Percentiles rank a stretch among this genome's conserved stretches.
These are phyloP conservation scores for Synergus itoensis DNA, from an alignment of 2,888 invertebrate species.

Conservation along the genomic window DNA sequence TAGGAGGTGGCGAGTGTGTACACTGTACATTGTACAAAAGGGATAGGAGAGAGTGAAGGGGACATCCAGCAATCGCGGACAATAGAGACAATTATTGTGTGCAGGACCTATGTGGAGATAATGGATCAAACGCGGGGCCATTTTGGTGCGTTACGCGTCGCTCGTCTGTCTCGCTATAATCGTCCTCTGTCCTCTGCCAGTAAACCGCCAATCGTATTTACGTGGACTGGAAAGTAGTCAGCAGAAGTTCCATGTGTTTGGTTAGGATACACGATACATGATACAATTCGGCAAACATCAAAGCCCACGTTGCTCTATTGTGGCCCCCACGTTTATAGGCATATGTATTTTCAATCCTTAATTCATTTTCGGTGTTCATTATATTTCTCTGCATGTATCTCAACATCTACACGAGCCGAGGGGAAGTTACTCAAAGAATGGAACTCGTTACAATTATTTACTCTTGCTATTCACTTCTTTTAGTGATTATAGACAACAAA, in stretches of 20 bases:
- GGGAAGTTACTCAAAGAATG: no score
- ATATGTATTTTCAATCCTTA: slow-evolving; percentile 10
- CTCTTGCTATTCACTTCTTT: background rate
- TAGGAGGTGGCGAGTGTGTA: slow-evolving; percentile 50
- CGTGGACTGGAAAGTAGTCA: slow-evolving; percentile 33
- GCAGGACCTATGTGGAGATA: slow-evolving; percentile 59
- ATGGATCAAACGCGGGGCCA: slow-evolving; percentile 62
- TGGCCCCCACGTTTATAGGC: slow-evolving; percentile 4
- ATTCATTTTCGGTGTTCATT: slow-evolving; percentile 21
- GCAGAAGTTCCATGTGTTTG: slow-evolving; percentile 4
- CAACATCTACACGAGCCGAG: background rate
- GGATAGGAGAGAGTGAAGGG: slow-evolving; percentile 47
- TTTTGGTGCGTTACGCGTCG: slow-evolving; percentile 52
- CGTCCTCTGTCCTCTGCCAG: slow-evolving; percentile 26
- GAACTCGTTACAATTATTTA: background rate
- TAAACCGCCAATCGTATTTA: slow-evolving; percentile 40
- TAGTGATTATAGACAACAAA: background rate
- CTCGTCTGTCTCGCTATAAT: slow-evolving; percentile 32
- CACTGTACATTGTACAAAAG: slow-evolving; percentile 43
- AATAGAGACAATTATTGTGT: slow-evolving; percentile 65
- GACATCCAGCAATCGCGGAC: slow-evolving; percentile 49
- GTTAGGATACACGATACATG: background rate
- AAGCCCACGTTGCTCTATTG: slow-evolving; percentile 18
- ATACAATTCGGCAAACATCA: slow-evolving; percentile 40
- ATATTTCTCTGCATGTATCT: slow-evolving; percentile 7